Base-by-base conservation (phyloP, 2,113 vertebrate species). In the Symphodus melops region DNA sequence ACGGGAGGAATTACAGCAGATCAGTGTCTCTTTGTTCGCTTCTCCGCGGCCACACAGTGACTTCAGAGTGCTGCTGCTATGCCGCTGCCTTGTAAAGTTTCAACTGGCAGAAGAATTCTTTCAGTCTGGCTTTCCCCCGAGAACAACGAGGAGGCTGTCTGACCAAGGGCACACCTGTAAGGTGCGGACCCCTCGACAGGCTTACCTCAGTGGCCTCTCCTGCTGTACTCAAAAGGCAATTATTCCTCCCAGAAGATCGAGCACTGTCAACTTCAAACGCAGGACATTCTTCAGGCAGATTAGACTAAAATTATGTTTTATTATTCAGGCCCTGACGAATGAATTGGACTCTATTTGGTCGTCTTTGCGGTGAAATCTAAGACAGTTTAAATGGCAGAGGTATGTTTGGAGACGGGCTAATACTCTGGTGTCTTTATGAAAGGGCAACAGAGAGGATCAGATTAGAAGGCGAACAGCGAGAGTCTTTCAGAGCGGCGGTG, bases 231-330 rank as follows among this genome's bases (percentile, higher is more conserved):
- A 95, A 93, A 93, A 94, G 90, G 93, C 95, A 96, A 96, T 97
- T 97, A 97, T 95, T 96, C 94, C 93, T 88, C 89, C 88, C 86
- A 83, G 94, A 92, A 95, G 95, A 97, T 94, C 93, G 94, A 94
- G 92, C 94, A 95, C 94, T 94, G 95, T 96, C 96, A 94, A 95
- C 96, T 97, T 98, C 96, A 97, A 98, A 98, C 93, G 85, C 52
- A 19, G 90, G 83, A 94, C 96, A 97, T 98, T 97, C 97, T 96
- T 97, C 62, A 72, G 92, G 94, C 95, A 98, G 96, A 99, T 98
- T 98, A 99, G 95, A 84, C 93, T 93, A 93, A 98, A 98, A 99
- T 99, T 96, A 97, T 96, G 92, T 97, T 98, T 98, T 97, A 97
- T 98, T 98, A 98, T 96, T 91, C 77, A 82, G 94, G 93, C 94